Base-by-base conservation (phyloP, 2,113 vertebrate genomes). In the Pantherophis guttatus region DNA sequence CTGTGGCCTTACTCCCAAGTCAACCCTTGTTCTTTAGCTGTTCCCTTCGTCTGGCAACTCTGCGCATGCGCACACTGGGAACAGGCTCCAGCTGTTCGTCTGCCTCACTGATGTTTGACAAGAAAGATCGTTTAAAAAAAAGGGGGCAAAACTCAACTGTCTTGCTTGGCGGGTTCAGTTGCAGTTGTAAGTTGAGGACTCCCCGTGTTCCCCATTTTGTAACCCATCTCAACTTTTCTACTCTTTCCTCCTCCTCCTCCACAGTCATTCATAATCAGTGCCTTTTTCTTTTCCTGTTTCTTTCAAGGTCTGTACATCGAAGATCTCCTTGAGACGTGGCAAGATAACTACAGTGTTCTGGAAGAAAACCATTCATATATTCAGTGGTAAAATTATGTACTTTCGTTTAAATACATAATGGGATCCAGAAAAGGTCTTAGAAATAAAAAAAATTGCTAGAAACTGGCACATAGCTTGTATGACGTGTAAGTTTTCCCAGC, bases 361-460 rank as follows among this genome's bases (percentile, higher is more conserved):
- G 99, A 99, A 96, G 97, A 98, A 95, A 99, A 99, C 92, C 99
- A 99, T 96, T 99, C 98, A 0, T 99, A 99, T 96, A 99, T 99
- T 95, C 99, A 99, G 93, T 99, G 99, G 99, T 99, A 98, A 97
- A 97, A 39, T 81, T 17, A 39, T 21, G 15, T 39, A 33, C 33
- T 81, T 81, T 81, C 6, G 39, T 81, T n/a, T 33, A 81, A 75
- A 39, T 39, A 75, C 2, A 70, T 17, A 11, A n/a, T 17, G 2
- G n/a, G n/a, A 13, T 44, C 65, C n/a, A 7, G n/a, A 75, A 33
- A 17, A 17, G 1, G 5, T 17, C n/a, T 33, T 70, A n/a, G 65
- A n/a, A 70, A 33, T 15, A 70, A 75, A 75, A 75, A 48, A 75
- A 75, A 33, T 2, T 23, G n/a, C n/a, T 33, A 17, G 65, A 75